Base-by-base conservation (phyloP, 2,113 vertebrate species). In the Centrocercus urophasianus region DNA sequence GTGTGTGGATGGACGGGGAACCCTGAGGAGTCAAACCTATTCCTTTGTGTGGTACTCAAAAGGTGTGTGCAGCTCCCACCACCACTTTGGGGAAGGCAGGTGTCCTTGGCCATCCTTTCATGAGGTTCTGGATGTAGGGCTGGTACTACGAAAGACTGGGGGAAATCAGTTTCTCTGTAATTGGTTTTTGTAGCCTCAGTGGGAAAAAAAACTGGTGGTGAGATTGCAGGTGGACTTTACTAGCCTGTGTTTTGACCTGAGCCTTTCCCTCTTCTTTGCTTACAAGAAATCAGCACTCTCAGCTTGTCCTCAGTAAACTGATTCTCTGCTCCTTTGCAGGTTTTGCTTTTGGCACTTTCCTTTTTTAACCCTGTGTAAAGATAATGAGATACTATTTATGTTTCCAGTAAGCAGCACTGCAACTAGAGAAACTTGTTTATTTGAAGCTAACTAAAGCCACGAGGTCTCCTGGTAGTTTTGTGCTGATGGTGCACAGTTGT, bases 301-400 rank as follows among this genome's bases (percentile, higher is more conserved):
- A 67, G 87, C 73, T 47, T 83, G 78, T 15, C 56, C 90, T 74
- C 79, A 71, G 87, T 15, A 88, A 78, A 43, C 61, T 1, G 38
- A 86, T n/a, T 40, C 81, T 85, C 93, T 91, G 85, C 90, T 91
- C 69, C 83, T 83, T 32, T 28, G 43, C 82, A 88, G 96, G 74
- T 82, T 80, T 78, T 91, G 93, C 86, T 94, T 95, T 83, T 83
- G 90, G 86, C 92, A 86, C 80, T 95, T 86, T 83, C 54, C 20
- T 63, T 50, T 85, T 85, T 54, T 21, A 89, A 79, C 32, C 67
- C 85, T 1, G 7, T 77, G 13, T 63, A 15, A 50, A 74, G 66
- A 65, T 15, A 63, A 74, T 4, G 54, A 59, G 60, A 19, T 6
- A 4, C 47, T 24, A 48, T 61, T 74, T 67, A 28, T 66, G 87